phyloP scores from a whole-genome alignment of 2,113 vertebrate species.

The Bujurquina vittata region DNA sequence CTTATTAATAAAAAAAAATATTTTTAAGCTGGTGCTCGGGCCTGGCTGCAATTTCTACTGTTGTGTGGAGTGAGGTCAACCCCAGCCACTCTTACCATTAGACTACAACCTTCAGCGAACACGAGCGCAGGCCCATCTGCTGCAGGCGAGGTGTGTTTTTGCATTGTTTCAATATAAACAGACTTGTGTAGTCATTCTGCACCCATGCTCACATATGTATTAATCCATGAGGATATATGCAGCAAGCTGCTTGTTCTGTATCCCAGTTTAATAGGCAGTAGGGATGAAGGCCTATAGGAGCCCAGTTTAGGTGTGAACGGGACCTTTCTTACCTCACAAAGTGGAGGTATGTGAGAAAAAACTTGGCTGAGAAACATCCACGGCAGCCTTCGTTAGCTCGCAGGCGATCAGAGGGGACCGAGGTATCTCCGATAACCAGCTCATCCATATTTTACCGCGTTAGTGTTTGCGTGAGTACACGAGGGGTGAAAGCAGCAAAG shows the following conservation, averaged over 20 bases:
- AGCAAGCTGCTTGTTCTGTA: not conserved
- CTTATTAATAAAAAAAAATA: not conserved
- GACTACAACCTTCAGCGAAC: not conserved
- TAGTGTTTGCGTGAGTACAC: slow-evolving; percentile 26
- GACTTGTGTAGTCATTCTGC: not conserved
- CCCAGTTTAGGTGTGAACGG: not conserved
- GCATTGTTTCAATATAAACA: not conserved
- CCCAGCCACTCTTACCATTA: not conserved
- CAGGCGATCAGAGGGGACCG: slow-evolving; percentile 4
- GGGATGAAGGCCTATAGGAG: not conserved
- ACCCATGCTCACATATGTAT: not conserved
- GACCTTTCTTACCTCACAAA: not conserved
- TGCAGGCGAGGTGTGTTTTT: not conserved
- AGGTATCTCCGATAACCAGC: slow-evolving; percentile 53
- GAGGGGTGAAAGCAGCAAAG: slow-evolving; percentile 32
- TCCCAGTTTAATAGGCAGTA: not conserved
- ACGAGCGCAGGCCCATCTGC: not conserved
- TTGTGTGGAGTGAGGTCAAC: not conserved
- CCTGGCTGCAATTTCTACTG: not conserved
- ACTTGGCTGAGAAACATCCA: not conserved
- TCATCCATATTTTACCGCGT: slow-evolving; percentile 70
- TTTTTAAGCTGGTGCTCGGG: not conserved
- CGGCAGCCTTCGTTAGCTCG: not conserved
- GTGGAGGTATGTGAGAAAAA: not conserved
- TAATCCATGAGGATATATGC: not conserved